phyloP scores from a whole-genome alignment of 2,888 invertebrate genomes.

The Nemotelus nigrinus region DNA sequence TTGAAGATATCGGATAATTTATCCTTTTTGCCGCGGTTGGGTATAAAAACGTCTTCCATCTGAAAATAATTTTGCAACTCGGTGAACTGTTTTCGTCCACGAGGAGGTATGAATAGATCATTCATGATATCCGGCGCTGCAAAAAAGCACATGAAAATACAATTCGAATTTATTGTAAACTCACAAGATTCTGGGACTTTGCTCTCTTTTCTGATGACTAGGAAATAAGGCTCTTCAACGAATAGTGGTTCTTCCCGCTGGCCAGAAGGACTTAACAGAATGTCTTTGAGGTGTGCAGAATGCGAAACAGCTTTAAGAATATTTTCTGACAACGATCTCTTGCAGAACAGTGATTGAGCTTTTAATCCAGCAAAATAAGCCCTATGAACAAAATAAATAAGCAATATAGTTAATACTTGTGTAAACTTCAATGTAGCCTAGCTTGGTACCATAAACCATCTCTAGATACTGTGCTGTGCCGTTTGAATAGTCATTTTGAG shows the following conservation, averaged over 20 bases:
- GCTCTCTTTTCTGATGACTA: slow-evolving; percentile 59
- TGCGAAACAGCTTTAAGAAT: background rate
- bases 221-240: slow-evolving; percentile 62
- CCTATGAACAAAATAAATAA: no score
- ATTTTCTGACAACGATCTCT: background rate
- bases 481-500: no score
- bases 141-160: slow-evolving; percentile 2
- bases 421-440: no score
- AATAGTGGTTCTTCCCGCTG: slow-evolving; percentile 59
- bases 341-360: no score
- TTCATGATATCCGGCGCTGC: background rate
- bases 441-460: no score
- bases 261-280: slow-evolving; percentile 4
- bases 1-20: slow-evolving; percentile 63
- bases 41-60: slow-evolving; percentile 62
- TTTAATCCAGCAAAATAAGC: no score
- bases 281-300: background rate
- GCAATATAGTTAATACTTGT: no score
- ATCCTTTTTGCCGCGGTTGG: slow-evolving; percentile 63
- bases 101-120: slow-evolving; percentile 62
- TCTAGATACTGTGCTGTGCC: no score
- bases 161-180: background rate
- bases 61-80: slow-evolving; percentile 57
- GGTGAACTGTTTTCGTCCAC: slow-evolving; percentile 61
- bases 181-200: slow-evolving; percentile 39